Base-by-base conservation (phyloP, 2,113 vertebrate genomes). In the Amphiprion percula region DNA sequence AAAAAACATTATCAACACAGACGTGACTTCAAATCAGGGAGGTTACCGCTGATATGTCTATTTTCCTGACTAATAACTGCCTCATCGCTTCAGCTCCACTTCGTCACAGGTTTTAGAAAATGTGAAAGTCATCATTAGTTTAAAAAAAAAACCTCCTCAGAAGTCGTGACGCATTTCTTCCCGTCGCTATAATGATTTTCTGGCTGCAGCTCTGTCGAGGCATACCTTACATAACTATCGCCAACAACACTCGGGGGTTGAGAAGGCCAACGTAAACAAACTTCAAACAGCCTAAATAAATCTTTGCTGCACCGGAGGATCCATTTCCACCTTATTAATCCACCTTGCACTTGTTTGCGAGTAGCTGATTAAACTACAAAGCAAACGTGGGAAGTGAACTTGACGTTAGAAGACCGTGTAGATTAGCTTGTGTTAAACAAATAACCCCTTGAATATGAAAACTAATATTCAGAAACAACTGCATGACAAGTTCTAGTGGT, bases 181-280 rank as follows among this genome's bases (percentile, higher is more conserved):
- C 33, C 33, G 6, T 10, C 8, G 8, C 33, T 54, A 17, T 73
- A 63, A 82, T 78, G 67, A 33, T 49, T 84, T 78, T 68, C 30
- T 63, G 55, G n/a, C 26, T 64, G 63, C 2, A 2, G 61, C 37
- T 60, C 7, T 41, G 54, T 5, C 24, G 33, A 74, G 37, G 30
- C 68, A 75, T 62, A 65, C 30, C 50, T 50, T 2, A 0, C 77
- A 81, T 61, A 81, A 19, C 50, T 33, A 41, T 44, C 53, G 67
- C 28, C 4, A 19, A 39, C 30, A 30, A 33, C 80, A 68, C 53
- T 63, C 33, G 8, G 44, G 46, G 23, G 24, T 37, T 17, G 17
- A 69, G 23, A 54, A 39, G 50, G 49, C 4, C 28, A 54, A 67
- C 1, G 46, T 63, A 60, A 87, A 70, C 68, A 82, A n/a, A 66